Evolutionary conservation across 1,140 invertebrate species (phyloP).

Genomic region (Chlorops oryzae): DNA sequence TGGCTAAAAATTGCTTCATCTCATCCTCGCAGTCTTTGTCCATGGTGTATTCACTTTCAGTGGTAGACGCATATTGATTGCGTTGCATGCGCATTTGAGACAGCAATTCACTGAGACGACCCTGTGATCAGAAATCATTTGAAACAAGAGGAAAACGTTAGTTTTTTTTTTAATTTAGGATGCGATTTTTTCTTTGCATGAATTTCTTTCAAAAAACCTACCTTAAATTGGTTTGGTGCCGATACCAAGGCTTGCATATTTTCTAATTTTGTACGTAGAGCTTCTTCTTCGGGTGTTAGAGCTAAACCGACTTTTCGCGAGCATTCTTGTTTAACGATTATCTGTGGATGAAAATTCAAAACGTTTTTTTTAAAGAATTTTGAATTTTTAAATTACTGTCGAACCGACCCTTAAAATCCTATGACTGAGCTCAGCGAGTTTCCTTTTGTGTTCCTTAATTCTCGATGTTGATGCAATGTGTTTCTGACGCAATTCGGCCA

Average conservation of each 20-base stretch:
- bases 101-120: conserved; percentile 81
- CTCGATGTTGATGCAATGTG: conserved; percentile 65
- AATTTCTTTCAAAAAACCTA: conserved; percentile 22
- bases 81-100: conserved; percentile 78
- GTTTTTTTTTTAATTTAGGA: too few species aligned
- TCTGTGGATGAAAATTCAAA: conserved; percentile 48
- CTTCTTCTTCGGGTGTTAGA: conserved; percentile 83
- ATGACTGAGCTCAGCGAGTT: conserved; percentile 69
- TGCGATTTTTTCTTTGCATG: too few species aligned
- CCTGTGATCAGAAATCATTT: conserved; percentile 53
- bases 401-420: conserved; percentile 67
- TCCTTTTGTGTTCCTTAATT: conserved; percentile 68
- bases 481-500: conserved; percentile 66
- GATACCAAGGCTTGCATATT: conserved; percentile 78
- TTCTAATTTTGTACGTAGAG: conserved; percentile 75
- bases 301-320: conserved; percentile 77
- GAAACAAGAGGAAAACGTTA: conserved; percentile 2
- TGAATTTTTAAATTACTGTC: too few species aligned
- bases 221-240: conserved; percentile 87
- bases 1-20: conserved; percentile 66
- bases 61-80: conserved; percentile 51
- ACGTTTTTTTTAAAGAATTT: background rate
- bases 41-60: conserved; percentile 53
- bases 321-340: conserved; percentile 82
- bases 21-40: conserved; percentile 58